phyloP scores from a whole-genome alignment of 2,888 invertebrate genomes.

The Cylindroiulus punctatus region DNA sequence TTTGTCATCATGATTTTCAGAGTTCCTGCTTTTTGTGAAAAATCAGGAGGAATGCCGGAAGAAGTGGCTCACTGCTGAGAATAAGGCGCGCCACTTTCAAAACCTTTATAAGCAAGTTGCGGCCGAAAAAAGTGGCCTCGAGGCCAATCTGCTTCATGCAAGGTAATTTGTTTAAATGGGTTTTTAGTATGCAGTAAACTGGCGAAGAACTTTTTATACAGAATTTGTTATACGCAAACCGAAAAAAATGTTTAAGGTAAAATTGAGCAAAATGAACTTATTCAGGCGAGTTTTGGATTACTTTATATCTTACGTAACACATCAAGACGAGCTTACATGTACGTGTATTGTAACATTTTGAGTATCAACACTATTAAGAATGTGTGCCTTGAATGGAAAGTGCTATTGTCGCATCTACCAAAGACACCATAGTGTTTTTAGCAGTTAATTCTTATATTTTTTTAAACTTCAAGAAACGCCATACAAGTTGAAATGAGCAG shows the following conservation, averaged over 20 bases:
- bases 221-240: too few species aligned
- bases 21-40: slow-evolving; percentile 78
- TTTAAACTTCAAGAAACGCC: slow-evolving; percentile 50
- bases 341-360: too few species aligned
- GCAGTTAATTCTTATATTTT: slow-evolving; percentile 4
- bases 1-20: slow-evolving; percentile 66
- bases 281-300: too few species aligned
- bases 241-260: too few species aligned
- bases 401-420: too few species aligned
- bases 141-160: slow-evolving; percentile 83
- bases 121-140: slow-evolving; percentile 78
- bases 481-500: slow-evolving; percentile 81
- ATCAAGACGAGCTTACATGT: too few species aligned
- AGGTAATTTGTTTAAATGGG: slow-evolving; percentile 67
- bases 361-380: too few species aligned
- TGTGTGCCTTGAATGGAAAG: too few species aligned
- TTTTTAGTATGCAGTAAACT: not conserved
- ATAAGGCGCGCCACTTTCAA: slow-evolving; percentile 77
- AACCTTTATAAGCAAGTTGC: slow-evolving; percentile 66
- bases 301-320: too few species aligned
- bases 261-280: too few species aligned
- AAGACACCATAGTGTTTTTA: not conserved
- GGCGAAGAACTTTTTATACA: not conserved
- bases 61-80: slow-evolving; percentile 76
- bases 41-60: slow-evolving; percentile 77